Conservation (phyloP, 2,797 vertebrate species). For the Agapornis canus region DNA sequence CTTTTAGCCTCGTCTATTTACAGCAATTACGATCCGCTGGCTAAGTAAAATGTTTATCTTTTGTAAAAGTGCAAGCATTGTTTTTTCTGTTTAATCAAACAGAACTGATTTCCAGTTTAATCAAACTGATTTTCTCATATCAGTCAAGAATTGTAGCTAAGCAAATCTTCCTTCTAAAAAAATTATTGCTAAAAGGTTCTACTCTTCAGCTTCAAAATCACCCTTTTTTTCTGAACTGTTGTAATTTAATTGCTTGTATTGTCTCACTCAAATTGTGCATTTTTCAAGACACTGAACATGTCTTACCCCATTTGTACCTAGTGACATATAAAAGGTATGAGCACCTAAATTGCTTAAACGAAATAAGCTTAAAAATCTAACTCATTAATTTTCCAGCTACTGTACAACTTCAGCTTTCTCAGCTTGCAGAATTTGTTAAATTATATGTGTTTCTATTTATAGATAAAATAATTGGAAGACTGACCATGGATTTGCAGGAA, state of each 20-base stretch:
- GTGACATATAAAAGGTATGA: neutral
- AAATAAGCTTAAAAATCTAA: neutral
- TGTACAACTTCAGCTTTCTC: neutral
- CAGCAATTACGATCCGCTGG: neutral
- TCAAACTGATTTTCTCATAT: neutral
- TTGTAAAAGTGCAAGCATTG: neutral
- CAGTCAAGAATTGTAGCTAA: neutral
- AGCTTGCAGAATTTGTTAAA: neutral
- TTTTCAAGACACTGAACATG: neutral
- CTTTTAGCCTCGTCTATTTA: neutral
- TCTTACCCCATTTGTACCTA: neutral
- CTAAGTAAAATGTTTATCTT: neutral
- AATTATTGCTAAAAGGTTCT: slow-evolving; percentile 2
- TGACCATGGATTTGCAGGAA: slow-evolving; percentile 48
- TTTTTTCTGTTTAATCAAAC: neutral
- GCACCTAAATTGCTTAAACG: neutral
- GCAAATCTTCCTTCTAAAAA: slow-evolving; percentile 26
- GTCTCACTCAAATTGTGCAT: neutral
- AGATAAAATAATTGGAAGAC: slow-evolving; percentile 70
- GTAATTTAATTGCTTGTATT: neutral
- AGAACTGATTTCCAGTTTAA: too few species aligned
- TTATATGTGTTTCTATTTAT: slow-evolving; percentile 40
- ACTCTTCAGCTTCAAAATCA: neutral
- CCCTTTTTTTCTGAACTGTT: neutral
- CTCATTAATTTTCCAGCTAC: neutral